Base-by-base conservation (phyloP, 2,797 vertebrate genomes). In the Coilia nasus region DNA sequence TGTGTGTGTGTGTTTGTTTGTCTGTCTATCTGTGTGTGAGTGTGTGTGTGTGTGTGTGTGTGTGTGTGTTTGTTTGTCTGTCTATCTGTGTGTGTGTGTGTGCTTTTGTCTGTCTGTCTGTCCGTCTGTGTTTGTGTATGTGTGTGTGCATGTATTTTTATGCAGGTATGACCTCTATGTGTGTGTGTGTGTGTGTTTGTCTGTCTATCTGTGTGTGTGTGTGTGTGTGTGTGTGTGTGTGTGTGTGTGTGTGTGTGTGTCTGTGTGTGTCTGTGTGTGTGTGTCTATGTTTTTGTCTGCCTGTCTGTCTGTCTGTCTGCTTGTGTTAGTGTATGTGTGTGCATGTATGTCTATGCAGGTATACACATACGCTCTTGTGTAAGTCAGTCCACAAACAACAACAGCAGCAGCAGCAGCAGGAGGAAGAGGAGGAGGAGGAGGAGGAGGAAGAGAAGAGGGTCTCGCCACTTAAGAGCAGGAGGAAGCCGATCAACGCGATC, bases 401-500 rank as follows among this genome's bases (percentile, higher is more conserved):
- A 93, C 90, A 91, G 87, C 85, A 88, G 28, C 81, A 85, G 35
- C 9, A 89, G 86, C 91, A 90, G 90, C 89, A 86, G 91, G 88
- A 46, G 1, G 0, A 19, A 31, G 41, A 19, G 19, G 12, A 10
- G 25, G 6, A 3, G 19, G 31, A 3, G 50, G 10, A 19, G 60
- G 41, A 90, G 15, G 28, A 90, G 88, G 87, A 88, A 90, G 87
- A 87, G 88, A 86, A 87, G 92, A 91, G 89, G 1, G 86, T 90
- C 88, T 88, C 90, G 84, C 94, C 92, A 94, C 88, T 94, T 91
- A 92, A 93, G 93, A 93, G 92, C 87, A 90, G 91, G 91, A 93
- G 93, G 93, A 89, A 92, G 93, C 92, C 90, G 95, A 95, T 96
- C 94, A 94, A 92, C 91, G 90, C 94, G 94, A 96, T 95, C 95